Percentiles rank a stretch among this genome's conserved stretches.
phyloP scores from a whole-genome alignment of 2,113 vertebrate genomes.

The Stomatorhinus ivindoensis region DNA sequence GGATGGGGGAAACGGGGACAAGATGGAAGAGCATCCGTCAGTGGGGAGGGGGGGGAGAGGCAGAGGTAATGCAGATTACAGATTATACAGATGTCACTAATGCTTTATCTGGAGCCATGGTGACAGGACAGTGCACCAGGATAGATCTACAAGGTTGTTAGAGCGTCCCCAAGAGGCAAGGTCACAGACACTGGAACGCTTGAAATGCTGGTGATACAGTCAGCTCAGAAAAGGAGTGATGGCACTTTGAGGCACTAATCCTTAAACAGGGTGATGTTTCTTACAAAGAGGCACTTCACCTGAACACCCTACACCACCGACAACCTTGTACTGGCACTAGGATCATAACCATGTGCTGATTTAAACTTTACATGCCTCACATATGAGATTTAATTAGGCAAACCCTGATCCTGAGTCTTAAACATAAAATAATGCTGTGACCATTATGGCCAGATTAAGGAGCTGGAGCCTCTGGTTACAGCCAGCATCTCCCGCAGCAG shows the following conservation, averaged over 20 bases:
- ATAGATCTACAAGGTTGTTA: background rate
- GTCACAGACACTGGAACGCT: background rate
- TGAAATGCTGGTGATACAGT: background rate
- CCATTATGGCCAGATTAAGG: background rate
- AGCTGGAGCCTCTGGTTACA: background rate
- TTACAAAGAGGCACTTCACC: background rate
- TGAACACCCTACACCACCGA: background rate
- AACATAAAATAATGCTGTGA: background rate
- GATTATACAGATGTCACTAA: constrained; percentile 8
- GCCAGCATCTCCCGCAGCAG: background rate
- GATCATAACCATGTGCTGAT: background rate
- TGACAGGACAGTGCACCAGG: background rate
- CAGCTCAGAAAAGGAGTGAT: background rate
- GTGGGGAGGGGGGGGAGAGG: no score
- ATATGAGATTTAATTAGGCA: background rate
- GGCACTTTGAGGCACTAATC: background rate
- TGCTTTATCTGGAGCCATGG: background rate
- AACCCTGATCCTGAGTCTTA: background rate
- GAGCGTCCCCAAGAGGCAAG: background rate
- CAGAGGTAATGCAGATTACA: constrained; percentile 1
- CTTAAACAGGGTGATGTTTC: background rate
- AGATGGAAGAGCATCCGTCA: background rate
- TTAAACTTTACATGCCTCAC: background rate
- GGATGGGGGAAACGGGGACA: background rate
- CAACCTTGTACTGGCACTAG: background rate